phyloP scores from a whole-genome alignment of 1,140 invertebrate species.

The Musca domestica region DNA sequence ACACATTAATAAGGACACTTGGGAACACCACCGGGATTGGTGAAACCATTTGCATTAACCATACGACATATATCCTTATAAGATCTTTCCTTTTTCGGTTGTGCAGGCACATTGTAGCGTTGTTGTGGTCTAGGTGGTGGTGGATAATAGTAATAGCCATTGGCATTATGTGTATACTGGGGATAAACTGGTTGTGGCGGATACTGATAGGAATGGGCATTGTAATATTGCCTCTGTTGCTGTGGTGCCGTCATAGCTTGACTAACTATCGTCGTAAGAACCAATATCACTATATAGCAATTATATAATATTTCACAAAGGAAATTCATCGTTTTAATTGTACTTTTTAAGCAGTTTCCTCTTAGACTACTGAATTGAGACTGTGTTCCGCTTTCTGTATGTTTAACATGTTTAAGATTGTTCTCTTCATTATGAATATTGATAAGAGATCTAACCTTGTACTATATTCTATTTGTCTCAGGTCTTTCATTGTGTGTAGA shows the following conservation, averaged over 20 bases:
- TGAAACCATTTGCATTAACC: constrained; percentile 43
- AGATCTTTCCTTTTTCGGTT: constrained; percentile 25
- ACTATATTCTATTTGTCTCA: no score
- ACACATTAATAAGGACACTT: constrained; percentile 35
- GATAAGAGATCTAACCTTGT: no score
- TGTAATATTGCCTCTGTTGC: constrained; percentile 4
- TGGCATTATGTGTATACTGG: not conserved
- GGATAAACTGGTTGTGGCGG: not conserved
- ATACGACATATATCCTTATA: constrained; percentile 46
- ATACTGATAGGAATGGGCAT: constrained; percentile 13
- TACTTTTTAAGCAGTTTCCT: no score
- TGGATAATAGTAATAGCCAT: constrained; percentile 9
- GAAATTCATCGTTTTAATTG: no score
- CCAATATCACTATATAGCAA: no score
- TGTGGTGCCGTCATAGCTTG: not conserved
- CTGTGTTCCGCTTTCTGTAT: no score
- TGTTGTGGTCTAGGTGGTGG: constrained; percentile 12
- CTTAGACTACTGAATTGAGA: no score
- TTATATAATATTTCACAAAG: no score
- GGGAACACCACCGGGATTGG: constrained; percentile 39
- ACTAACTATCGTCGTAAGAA: not conserved
- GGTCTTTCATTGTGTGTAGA: no score
- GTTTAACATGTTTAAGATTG: no score
- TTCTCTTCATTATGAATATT: no score
- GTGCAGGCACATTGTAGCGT: not conserved